Conservation (phyloP, 2,797 vertebrate species). For the Moxostoma hubbsi region DNA sequence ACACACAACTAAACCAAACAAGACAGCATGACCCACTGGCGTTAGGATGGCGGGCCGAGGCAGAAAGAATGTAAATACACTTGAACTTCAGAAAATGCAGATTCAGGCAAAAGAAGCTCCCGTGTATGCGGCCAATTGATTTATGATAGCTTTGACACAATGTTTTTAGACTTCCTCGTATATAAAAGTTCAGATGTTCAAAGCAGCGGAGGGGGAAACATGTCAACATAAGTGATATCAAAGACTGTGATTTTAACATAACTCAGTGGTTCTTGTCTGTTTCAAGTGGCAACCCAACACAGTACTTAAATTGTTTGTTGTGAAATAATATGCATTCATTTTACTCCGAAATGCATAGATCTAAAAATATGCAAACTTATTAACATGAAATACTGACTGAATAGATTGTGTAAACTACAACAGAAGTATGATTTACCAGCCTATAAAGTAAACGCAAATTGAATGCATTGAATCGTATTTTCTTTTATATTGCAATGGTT, state of each 20-base stretch:
- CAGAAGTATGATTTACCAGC: too few species aligned
- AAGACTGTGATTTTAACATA: neutral
- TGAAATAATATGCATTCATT: too few species aligned
- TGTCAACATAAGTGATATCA: neutral
- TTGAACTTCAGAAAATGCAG: conserved; percentile 15
- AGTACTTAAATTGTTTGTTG: too few species aligned
- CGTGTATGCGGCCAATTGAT: neutral
- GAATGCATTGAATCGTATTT: too few species aligned
- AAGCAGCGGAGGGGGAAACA: neutral
- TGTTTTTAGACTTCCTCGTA: neutral
- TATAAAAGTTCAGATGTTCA: neutral
- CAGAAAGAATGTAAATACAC: conserved; percentile 74
- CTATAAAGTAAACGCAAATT: too few species aligned
- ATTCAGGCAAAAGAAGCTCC: neutral
- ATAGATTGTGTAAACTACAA: too few species aligned
- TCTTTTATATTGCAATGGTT: too few species aligned
- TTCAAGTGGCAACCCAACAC: too few species aligned
- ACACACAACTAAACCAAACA: conserved; percentile 73
- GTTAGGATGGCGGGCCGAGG: conserved; percentile 71
- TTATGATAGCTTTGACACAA: neutral
- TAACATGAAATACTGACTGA: too few species aligned
- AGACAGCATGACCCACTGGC: conserved; percentile 65
- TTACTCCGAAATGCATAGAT: too few species aligned
- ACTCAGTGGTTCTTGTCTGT: too few species aligned
- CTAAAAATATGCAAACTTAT: too few species aligned